Evolutionary conservation across 2,113 vertebrate genomes (phyloP), one percentile per base, ranked within the genome.

Genomic region (Larimichthys polyactis): DNA sequence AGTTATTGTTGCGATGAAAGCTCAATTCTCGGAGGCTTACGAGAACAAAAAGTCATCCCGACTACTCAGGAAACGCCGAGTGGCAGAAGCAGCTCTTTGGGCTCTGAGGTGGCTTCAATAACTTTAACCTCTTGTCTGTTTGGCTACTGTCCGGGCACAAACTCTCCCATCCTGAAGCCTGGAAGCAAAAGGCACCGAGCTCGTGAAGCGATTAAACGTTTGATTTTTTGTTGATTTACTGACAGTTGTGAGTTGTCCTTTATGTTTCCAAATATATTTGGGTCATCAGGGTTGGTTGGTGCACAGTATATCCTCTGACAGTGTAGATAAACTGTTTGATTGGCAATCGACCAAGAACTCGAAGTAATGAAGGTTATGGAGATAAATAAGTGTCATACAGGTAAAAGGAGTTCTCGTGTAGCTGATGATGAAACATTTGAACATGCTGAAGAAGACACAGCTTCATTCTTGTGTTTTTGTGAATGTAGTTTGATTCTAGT

Each of bases 71-170:
- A 96, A 96, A 75, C 74, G 4, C 40, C 1, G 57, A 88, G 91
- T 36, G 70, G 78, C 70, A 77, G 67, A 70, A 65, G 79, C 74
- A 78, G 71, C 75, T 51, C 20, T 70, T 78, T 49, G 75, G 68
- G 44, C 66, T 72, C 83, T 19, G 75, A 87, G 88, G 79, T 83
- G 73, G 79, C 76, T 71, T 78, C 22, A 85, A 95, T 88, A 83
- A 87, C 89, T 95, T 94, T 94, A 93, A 96, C 94, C 93, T 90
- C 89, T 86, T 78, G 76, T 90, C 90, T 89, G 66, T 88, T 1
- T 66, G 88, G 90, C 92, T 81, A 67, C 89, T 75, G 81, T 68
- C 43, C 5, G 55, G 14, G 40, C 73, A 29, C 12, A 75, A 59
- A 54, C 19, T 12, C 70, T 36, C 24, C 2, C 8, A 44, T 36